Percentiles rank a stretch among this genome's conserved stretches.
Conservation (phyloP, 1,140 invertebrate genomes). For the Drosophila sp. region DNA sequence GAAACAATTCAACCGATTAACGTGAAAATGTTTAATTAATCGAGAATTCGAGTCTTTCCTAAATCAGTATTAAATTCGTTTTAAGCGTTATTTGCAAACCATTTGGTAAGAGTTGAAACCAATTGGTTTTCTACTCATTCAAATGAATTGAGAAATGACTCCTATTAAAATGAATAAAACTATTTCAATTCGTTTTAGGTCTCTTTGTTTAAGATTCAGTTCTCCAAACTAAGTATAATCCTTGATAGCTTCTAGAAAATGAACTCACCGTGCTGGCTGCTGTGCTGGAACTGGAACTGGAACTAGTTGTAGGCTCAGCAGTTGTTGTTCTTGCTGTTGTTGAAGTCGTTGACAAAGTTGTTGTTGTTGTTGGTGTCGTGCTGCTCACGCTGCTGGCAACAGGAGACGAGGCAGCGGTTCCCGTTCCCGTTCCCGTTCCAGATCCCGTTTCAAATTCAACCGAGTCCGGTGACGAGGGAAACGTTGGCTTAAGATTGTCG, state of each 20-base stretch:
- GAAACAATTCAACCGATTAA: neutral
- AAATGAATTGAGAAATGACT: no score
- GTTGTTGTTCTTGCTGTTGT: slow-evolving; percentile 65
- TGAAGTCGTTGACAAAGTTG: slow-evolving; percentile 61
- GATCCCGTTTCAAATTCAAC: slow-evolving; percentile 62
- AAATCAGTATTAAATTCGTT: no score
- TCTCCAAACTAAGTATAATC: no score
- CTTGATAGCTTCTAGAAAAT: slow-evolving; percentile 1
- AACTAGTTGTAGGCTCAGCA: slow-evolving; percentile 53
- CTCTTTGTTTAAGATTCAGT: no score
- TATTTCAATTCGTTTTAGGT: no score
- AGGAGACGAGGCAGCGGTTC: slow-evolving; percentile 76
- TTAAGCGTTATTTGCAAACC: no score
- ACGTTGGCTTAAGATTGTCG: slow-evolving; percentile 76
- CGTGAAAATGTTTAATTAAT: neutral
- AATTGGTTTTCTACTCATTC: no score
- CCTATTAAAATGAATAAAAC: no score
- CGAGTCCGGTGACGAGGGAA: slow-evolving; percentile 75
- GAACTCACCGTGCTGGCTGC: slow-evolving; percentile 64
- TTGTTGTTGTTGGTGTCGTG: slow-evolving; percentile 63
- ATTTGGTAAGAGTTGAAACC: no score
- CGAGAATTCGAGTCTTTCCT: no score
- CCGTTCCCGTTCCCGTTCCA: slow-evolving; percentile 46
- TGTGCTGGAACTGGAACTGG: slow-evolving; percentile 44
- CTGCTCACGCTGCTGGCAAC: slow-evolving; percentile 81